Conservation (phyloP, 2,888 invertebrate genomes). For the Leucophenga montana region DNA sequence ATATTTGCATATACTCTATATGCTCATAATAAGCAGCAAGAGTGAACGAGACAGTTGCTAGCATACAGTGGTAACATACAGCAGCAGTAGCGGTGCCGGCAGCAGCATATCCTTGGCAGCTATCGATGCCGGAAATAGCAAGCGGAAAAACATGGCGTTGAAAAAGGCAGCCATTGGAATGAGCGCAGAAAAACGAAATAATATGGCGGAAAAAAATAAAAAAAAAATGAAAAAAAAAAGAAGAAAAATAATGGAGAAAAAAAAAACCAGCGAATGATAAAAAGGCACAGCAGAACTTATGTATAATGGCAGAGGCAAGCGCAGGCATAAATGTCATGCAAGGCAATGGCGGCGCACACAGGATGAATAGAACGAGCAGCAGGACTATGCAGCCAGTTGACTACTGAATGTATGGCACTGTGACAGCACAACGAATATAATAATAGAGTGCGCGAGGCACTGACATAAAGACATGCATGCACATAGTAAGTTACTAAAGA, state of each 20-base stretch:
- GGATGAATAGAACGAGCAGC: background rate
- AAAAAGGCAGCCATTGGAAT: constrained; percentile 7
- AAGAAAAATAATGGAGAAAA: background rate
- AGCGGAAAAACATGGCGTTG: constrained; percentile 25
- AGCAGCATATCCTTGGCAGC: constrained; percentile 13
- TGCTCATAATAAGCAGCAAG: background rate
- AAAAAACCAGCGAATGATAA: background rate
- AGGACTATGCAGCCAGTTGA: background rate
- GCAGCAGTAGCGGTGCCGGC: background rate
- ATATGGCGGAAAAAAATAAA: background rate
- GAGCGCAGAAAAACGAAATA: background rate
- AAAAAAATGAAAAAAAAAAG: background rate
- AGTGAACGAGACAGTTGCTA: background rate
- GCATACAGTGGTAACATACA: background rate
- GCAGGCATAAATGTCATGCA: constrained; percentile 27
- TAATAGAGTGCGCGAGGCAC: background rate
- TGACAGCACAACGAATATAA: constrained; percentile 21
- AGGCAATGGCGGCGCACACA: background rate
- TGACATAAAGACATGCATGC: constrained; percentile 8
- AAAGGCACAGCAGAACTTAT: constrained; percentile 4
- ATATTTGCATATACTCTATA: constrained; percentile 18
- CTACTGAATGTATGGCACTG: constrained; percentile 23
- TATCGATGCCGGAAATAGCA: constrained; percentile 23
- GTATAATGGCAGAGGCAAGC: constrained; percentile 12
- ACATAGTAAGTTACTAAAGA: background rate